These are phyloP conservation scores for Dendroctonus ponderosae DNA, from an alignment of 1,140 invertebrate genomes.

Conservation along the genomic window DNA sequence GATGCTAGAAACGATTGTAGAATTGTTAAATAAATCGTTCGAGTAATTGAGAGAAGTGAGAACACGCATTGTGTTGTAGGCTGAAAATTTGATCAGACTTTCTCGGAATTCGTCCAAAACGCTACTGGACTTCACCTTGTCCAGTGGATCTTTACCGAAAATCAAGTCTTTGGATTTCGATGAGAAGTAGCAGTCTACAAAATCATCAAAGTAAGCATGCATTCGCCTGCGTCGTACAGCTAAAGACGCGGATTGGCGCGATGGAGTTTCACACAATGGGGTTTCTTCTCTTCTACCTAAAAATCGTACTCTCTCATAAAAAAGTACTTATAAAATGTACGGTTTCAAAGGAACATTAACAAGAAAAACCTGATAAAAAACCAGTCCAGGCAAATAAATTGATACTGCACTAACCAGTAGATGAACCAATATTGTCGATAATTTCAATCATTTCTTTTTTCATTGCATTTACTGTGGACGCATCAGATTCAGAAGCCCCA, in stretches of 20 bases:
- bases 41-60: slow-evolving; percentile 89
- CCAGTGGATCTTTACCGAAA: slow-evolving; percentile 55
- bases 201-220: slow-evolving; percentile 86
- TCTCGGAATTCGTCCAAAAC: slow-evolving; percentile 78
- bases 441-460: slow-evolving; percentile 60
- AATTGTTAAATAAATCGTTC: slow-evolving; percentile 78
- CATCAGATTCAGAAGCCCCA: slow-evolving; percentile 43
- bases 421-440: slow-evolving; percentile 56
- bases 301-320: neutral
- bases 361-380: neutral
- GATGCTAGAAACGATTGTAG: slow-evolving; percentile 94
- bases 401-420: slow-evolving; percentile 22
- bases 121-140: slow-evolving; percentile 46
- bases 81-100: slow-evolving; percentile 85
- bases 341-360: neutral
- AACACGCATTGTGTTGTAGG: slow-evolving; percentile 75
- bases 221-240: slow-evolving; percentile 72
- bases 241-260: slow-evolving; percentile 44
- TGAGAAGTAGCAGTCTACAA: slow-evolving; percentile 84
- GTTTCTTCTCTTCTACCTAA: slow-evolving; percentile 39
- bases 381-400: neutral
- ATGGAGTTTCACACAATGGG: slow-evolving; percentile 14
- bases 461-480: slow-evolving; percentile 54
- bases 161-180: slow-evolving; percentile 71
- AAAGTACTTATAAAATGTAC: neutral